Conservation (phyloP, 2,113 vertebrate genomes). For the Paramisgurnus dabryanus region DNA sequence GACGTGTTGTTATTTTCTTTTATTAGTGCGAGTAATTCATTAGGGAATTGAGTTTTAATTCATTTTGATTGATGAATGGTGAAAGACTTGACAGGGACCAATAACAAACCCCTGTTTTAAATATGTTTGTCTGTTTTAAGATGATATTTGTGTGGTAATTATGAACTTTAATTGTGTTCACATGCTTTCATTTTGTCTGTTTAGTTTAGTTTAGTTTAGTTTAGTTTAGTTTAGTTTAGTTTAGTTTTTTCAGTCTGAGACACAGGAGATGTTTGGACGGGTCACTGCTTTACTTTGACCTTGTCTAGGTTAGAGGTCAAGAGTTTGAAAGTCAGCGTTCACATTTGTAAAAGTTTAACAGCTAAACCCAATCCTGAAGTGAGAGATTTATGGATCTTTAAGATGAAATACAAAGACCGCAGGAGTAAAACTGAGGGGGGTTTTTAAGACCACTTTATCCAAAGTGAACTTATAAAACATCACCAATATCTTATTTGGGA, state of each 20-base stretch:
- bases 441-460: background rate
- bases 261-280: background rate
- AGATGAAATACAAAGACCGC: background rate
- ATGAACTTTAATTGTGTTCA: too few species aligned
- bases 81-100: too few species aligned
- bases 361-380: conserved; percentile 5
- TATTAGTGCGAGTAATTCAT: too few species aligned
- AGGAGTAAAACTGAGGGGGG: background rate
- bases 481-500: too few species aligned
- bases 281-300: conserved; percentile 29
- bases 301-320: conserved; percentile 34
- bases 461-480: too few species aligned
- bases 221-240: too few species aligned
- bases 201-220: background rate
- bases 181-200: background rate
- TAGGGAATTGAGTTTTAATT: too few species aligned
- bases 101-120: too few species aligned
- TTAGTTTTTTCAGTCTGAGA: background rate
- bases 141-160: too few species aligned
- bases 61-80: too few species aligned
- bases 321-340: background rate
- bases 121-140: too few species aligned
- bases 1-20: too few species aligned
- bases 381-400: conserved; percentile 31
- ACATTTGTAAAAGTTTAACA: conserved; percentile 30